Base-by-base conservation (phyloP, 2,888 invertebrate genomes). In the Noctua pronuba region DNA sequence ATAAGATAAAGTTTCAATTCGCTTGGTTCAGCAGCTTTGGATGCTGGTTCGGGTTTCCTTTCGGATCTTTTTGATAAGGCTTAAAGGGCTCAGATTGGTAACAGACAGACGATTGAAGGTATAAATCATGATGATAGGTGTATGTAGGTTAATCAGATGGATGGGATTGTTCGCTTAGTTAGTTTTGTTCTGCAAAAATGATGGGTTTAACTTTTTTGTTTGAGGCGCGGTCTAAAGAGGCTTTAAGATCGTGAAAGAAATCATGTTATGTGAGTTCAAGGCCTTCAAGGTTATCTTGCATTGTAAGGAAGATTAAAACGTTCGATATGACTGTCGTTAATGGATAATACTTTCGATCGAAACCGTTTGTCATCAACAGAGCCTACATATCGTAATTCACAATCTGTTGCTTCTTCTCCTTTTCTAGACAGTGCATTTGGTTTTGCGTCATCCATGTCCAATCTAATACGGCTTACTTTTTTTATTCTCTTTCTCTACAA, bases 61-160 rank as follows among this genome's bases (percentile, higher is more conserved):
- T 93, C 93, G 94, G 92, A 88, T 86, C 93, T 92, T 94, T 84
- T 94, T 94, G 94, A 94, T 93, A 92, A 86, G 75, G 73, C 86
- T 83, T 86, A 85, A 87, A 88, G 88, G 87, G 86, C 85, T 80
- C 80, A 83, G 90, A 86, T 90, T 87, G 84, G 89, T 86, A 88
- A 89, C 88, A 88, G 92, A 90, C 90, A 89, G 91, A 75, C 88
- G 83, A 88, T 88, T 86, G 86, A 84, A 87, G 77, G 80, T 89
- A 88, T 88, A 88, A 90, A 90, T 91, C 88, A 90, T 80, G 83
- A 88, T 89, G 89, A 90, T 89, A 91, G 88, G 85, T 87, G 84
- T 88, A 86, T 87, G 82, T 86, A 82, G 85, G 85, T 83, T 90
- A 89, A 90, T 86, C 82, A 84, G 81, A 74, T 88, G 75, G 62